Evolutionary conservation across 1,140 invertebrate species (phyloP), one percentile per base, ranked within the genome.

Genomic region (Phocides pigmalion): DNA sequence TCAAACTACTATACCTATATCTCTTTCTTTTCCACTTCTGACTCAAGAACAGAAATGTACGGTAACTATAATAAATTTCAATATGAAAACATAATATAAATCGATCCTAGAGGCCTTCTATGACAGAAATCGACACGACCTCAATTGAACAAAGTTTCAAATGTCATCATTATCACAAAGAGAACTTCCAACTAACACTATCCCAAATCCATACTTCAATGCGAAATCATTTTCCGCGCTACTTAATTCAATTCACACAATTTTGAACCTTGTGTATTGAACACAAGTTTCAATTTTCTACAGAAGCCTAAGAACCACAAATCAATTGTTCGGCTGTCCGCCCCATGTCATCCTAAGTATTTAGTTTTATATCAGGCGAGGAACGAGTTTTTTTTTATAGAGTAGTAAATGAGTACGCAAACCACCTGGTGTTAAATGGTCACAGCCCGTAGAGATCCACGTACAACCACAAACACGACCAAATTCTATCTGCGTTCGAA

Each of bases 121-220:
- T 28, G 17, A 42, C 6, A n/a, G n/a, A n/a, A n/a, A 42, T 9
- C 41, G 9, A 17, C 15, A 15, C 8, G 37, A 42, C 41, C 41
- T 16, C 17, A 42, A 42, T 42, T 28, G 4, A 8, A 28, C 4
- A 46, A 20, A 46, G 17, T 46, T 46, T 46, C 42, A 20, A 46
- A 46, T 37, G 32, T 53, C 16, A 11, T 53, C 22, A 53, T 53
- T 37, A 53, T 46, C 42, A 46, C 42, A 20, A n/a, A 50, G 25
- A 51, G 49, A 51, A 16, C 5, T 28, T 54, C 17, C 35, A 54
- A 54, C 35, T 39, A 54, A 54, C 19, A 39, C 35, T 37, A 53
- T 41, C n/a, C 17, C 50, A 9, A 53, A 53, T 54, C 50, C 35
- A 54, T 41, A 54, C 50, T 54, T 14, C 50, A 54, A 54, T 22